A percentile compares a stretch with the other conserved stretches of the same genome.
These are phyloP conservation scores for Cephalopholis sonnerati DNA, from an alignment of 2,113 vertebrate species.

Conservation along the genomic window DNA sequence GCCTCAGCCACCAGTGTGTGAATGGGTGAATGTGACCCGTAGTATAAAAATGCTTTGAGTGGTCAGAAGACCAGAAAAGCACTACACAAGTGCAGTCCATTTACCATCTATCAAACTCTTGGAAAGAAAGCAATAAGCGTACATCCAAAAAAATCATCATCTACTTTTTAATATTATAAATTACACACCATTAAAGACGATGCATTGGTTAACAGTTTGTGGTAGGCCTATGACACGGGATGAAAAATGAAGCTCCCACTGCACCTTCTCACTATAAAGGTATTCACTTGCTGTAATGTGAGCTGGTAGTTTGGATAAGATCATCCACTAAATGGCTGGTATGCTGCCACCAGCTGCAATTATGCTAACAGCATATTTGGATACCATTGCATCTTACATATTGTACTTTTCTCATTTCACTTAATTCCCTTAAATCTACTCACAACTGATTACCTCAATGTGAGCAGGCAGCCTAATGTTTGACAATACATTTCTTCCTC, in stretches of 20 bases:
- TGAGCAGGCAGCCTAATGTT: neutral
- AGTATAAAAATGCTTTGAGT: no score
- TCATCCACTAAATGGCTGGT: neutral
- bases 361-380: slow-evolving; percentile 48
- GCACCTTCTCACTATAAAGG: neutral
- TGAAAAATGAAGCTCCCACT: slow-evolving; percentile 7
- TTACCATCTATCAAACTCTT: neutral
- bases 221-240: neutral
- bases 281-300: slow-evolving; percentile 11
- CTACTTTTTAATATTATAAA: neutral
- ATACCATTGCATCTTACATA: slow-evolving; percentile 3
- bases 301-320: slow-evolving; percentile 30
- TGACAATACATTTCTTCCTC: slow-evolving; percentile 14
- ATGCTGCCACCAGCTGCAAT: slow-evolving; percentile 29
- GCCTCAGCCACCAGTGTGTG: no score
- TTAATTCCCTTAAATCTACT: slow-evolving; percentile 37
- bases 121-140: no score
- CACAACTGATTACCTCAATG: slow-evolving; percentile 59
- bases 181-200: neutral
- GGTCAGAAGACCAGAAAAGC: no score
- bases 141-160: neutral
- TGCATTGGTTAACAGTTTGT: neutral
- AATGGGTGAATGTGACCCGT: no score
- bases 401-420: slow-evolving; percentile 29
- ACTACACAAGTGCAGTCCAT: no score